Evolutionary conservation across 2,888 invertebrate genomes (phyloP), one percentile per base, ranked within the genome.

Genomic region (Andrena praecox): DNA sequence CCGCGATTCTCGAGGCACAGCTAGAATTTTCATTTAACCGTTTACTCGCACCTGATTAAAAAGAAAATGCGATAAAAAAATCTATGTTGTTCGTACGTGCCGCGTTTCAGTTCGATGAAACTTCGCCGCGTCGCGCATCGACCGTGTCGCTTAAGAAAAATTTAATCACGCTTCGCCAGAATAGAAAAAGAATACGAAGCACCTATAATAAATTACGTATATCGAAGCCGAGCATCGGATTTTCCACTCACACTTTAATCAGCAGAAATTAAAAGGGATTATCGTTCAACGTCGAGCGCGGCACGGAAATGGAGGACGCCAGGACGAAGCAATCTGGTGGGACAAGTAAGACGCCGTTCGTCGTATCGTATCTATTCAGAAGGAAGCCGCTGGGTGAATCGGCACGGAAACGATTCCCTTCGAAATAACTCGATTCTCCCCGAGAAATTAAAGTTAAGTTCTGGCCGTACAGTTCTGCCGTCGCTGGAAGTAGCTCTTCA

Each of bases 391-490:
- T 20, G 67, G 16, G 56, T 20, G 31, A 76, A 20, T 10, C 67
- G 42, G 54, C 48, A 20, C 8, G 27, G 73, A 69, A 60, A 59
- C 52, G 68, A 73, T 69, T 78, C 59, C 48, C n/a, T 52, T 29
- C 16, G 33, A 54, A 62, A 77, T 60, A 54, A 63, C 50, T n/a
- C 12, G 59, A 73, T 69, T 68, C 52, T 8, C 42, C 24, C 24
- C 10, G 24, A 52, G 68, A 48, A 73, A 73, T 77, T 77, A 56
- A 71, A 79, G 48, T 66, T 62, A 73, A 50, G 64, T 52, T 59
- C 69, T 20, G 56, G 4, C 7, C 31, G 59, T 12, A n/a, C 3
- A 20, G 20, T n/a, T n/a, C n/a, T 27, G n/a, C 35, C 24, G 72
- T 54, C 24, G 20, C n/a, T 50, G 60, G 5, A 35, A 50, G 63